Evolutionary conservation across 2,888 invertebrate genomes (phyloP), one percentile per base, ranked within the genome.

Genomic region (Drosophila recens): DNA sequence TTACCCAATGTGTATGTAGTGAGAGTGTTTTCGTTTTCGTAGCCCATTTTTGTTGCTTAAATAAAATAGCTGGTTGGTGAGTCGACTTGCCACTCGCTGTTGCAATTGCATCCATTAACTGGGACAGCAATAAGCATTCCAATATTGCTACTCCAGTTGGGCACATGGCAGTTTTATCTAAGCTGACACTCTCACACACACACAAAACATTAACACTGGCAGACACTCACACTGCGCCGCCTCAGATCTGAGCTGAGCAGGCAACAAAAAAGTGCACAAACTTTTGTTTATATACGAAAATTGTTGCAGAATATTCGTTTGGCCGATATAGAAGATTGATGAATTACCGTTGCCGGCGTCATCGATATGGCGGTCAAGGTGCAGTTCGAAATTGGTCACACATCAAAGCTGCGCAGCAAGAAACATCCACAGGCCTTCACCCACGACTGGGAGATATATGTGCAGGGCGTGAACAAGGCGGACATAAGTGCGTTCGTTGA

Each of bases 361-460:
- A 53, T 56, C 68, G 71, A 85, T 71, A 95, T 95, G 95, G 94
- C 95, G 89, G 95, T 96, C 79, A 95, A 95, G 91, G 96, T 98
- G 86, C 96, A 95, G 92, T 95, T 98, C 91, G 98, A 98, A 94
- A 96, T 98, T 92, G 98, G 98, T 79, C 98, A 99, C 93, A 95
- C 95, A 93, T 97, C 98, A 79, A 95, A 95, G 72, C 92, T 97
- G 82, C 95, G 97, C 90, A 95, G 95, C 59, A 96, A 97, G 91
- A 95, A 95, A 86, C 97, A 98, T 13, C 95, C 95, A 23, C 97
- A 98, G 92, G 98, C 98, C 51, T 98, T 97, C 92, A 99, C 98
- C 82, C 99, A 99, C 93, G 98, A 99, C 92, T 99, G 99, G 99
- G 97, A 97, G 93, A 96, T 99, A 59, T 98, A 96, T 93, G 97